Evolutionary conservation across 1,140 invertebrate species (phyloP), one percentile per base, ranked within the genome.

Genomic region (Bombus balteatus): DNA sequence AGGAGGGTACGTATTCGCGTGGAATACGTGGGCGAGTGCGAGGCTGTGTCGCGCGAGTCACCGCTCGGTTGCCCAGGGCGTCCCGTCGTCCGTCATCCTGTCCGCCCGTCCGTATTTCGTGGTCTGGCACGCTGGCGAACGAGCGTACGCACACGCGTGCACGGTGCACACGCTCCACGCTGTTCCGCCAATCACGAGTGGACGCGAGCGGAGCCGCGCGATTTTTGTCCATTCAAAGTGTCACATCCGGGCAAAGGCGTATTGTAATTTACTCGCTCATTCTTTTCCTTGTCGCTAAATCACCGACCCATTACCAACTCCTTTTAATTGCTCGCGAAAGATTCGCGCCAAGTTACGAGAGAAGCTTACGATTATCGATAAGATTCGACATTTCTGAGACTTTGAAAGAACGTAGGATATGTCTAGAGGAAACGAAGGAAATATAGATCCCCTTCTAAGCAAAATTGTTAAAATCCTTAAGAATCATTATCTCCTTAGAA

Each of bases 51-150:
- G 92, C 93, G 91, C 91, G 92, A 93, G 93, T 94, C 93, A 93
- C 93, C 92, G 91, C 91, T 93, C 91, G 90, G 92, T 92, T 91
- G 92, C 93, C 93, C 89, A 85, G 89, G 92, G 93, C 93, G 88
- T 94, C 89, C 92, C 87, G 92, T 92, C 94, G 94, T 94, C 90
- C 92, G 93, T 94, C 93, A 94, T 94, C 90, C 93, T 94, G 93
- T 94, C 94, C 93, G 93, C 93, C 93, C 90, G 93, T 94, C 92
- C 91, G 90, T 91, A 93, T 93, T 93, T 94, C 90, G 88, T 91
- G 75, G 88, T 80, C 91, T 84, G 78, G 74, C 86, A 72, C 70
- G 43, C 73, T 47, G 71, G 34, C 79, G 76, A 59, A 76, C 80
- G 53, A 37, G 74, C 77, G 47, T 47, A 70, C 73, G 37, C 74